These are phyloP conservation scores for Andrena flavipes DNA, from an alignment of 2,888 invertebrate genomes.

Conservation along the genomic window DNA sequence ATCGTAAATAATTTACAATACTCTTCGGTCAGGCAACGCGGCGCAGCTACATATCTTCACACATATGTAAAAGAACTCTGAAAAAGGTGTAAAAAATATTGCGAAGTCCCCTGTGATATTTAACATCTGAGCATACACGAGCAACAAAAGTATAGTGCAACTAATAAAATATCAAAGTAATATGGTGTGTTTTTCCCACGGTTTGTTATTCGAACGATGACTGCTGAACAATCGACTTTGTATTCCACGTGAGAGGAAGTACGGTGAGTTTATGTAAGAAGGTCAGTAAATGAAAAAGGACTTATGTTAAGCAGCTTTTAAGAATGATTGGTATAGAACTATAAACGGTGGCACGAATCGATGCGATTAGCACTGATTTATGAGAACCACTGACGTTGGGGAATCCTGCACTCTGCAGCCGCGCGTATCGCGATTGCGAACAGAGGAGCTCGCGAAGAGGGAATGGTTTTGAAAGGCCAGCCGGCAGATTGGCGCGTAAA, in stretches of 20 bases:
- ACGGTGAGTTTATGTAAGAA: too few relatives aligned
- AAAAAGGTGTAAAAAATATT: conserved; percentile 19
- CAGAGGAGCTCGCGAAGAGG: not conserved
- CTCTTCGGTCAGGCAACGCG: not conserved
- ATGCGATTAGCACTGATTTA: not conserved
- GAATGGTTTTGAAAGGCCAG: not conserved
- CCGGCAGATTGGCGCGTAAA: not conserved
- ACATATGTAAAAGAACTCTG: conserved; percentile 41
- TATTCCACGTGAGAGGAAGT: too few relatives aligned
- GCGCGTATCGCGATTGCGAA: not conserved
- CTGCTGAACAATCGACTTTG: too few relatives aligned
- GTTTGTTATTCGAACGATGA: too few relatives aligned
- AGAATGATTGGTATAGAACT: too few relatives aligned
- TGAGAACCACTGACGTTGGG: conserved; percentile 30
- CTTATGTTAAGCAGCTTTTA: too few relatives aligned
- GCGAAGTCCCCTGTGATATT: conserved; percentile 47
- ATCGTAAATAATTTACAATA: conserved; percentile 24
- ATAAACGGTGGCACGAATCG: too few relatives aligned
- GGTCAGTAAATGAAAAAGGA: not conserved
- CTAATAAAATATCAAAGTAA: too few relatives aligned
- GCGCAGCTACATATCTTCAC: not conserved
- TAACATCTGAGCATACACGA: conserved; percentile 36
- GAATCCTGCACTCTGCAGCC: conserved; percentile 13
- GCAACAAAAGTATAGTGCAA: not conserved
- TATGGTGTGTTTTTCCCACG: too few relatives aligned